These are phyloP conservation scores for Percina caprodes DNA, from an alignment of 2,113 vertebrate genomes.

Conservation along the genomic window DNA sequence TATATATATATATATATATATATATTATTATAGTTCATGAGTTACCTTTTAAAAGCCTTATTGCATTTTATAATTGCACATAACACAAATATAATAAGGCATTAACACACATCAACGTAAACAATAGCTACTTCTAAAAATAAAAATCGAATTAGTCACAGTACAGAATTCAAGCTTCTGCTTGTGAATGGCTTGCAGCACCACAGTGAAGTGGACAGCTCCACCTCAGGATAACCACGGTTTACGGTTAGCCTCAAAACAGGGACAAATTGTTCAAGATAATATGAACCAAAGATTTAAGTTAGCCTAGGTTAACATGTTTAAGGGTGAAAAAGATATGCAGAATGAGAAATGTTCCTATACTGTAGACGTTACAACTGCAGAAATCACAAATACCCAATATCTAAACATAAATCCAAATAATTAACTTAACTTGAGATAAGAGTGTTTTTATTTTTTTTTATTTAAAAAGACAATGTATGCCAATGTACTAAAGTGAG, in stretches of 20 bases:
- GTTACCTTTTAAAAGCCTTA: background rate
- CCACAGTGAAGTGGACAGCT: constrained; percentile 49
- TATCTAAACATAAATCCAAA: background rate
- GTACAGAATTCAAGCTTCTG: background rate
- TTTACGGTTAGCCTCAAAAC: background rate
- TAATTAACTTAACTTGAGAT: background rate
- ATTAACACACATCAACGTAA: background rate
- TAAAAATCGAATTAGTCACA: background rate
- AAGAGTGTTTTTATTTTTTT: background rate
- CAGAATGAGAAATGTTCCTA: background rate
- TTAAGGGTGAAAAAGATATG: too few species aligned
- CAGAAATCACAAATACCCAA: background rate
- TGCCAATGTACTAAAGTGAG: background rate
- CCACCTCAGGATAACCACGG: background rate
- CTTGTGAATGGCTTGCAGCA: constrained; percentile 32
- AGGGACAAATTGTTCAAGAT: background rate
- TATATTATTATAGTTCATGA: too few species aligned
- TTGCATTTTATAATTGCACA: background rate
- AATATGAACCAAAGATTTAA: background rate
- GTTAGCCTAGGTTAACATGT: background rate
- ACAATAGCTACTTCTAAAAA: background rate
- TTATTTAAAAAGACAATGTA: background rate
- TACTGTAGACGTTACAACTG: background rate
- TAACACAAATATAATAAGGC: background rate
- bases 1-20: too few species aligned